These are phyloP conservation scores for Vannuccia rotundouncinata DNA, from an alignment of 2,888 invertebrate species.

Conservation along the genomic window DNA sequence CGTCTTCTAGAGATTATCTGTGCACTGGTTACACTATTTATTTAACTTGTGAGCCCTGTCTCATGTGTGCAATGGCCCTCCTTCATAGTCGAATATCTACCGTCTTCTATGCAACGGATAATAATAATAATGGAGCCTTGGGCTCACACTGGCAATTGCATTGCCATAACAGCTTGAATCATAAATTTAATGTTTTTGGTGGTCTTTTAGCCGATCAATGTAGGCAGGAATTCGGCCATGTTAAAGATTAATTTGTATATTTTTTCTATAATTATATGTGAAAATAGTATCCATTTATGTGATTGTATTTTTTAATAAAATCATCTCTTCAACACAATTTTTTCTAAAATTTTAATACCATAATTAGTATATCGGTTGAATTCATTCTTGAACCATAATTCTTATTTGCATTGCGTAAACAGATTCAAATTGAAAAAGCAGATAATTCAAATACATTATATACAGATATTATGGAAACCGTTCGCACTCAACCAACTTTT, in stretches of 20 bases:
- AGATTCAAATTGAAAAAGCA: no score
- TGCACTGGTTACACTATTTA: slow-evolving; percentile 74
- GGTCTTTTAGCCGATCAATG: not conserved
- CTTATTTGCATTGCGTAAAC: no score
- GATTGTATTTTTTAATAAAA: no score
- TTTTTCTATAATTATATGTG: no score
- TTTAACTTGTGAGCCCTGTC: slow-evolving; percentile 75
- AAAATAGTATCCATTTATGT: no score
- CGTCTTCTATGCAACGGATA: slow-evolving; percentile 67
- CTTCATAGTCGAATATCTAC: slow-evolving; percentile 77
- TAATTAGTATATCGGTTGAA: no score
- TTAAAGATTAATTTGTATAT: not conserved
- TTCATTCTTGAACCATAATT: no score
- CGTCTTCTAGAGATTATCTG: slow-evolving; percentile 44
- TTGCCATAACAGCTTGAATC: slow-evolving; percentile 72
- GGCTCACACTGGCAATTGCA: slow-evolving; percentile 70
- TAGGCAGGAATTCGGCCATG: not conserved
- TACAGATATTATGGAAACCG: no score
- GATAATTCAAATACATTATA: no score
- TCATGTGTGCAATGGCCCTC: slow-evolving; percentile 90
- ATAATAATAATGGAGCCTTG: slow-evolving; percentile 65
- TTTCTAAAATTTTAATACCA: no score
- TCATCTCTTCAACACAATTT: no score
- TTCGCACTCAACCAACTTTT: no score
- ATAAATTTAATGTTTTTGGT: slow-evolving; percentile 77